A percentile compares a stretch with the other conserved stretches of the same genome.
Evolutionary conservation across 2,888 invertebrate species (phyloP).

Genomic region (Catotricha subobsoleta): DNA sequence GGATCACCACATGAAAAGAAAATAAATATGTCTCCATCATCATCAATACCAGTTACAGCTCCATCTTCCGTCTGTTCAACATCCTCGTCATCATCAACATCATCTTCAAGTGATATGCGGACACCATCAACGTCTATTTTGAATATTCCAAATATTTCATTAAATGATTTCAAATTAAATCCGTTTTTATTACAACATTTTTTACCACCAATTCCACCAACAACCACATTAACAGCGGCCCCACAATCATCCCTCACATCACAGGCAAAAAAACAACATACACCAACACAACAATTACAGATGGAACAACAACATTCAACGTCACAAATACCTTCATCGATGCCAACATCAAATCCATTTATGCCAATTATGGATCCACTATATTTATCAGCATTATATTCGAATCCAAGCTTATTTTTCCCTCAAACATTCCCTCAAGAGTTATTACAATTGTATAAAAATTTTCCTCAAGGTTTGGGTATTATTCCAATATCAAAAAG

Average conservation of each 20-base stretch:
- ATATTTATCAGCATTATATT: conserved; percentile 11
- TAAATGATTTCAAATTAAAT: conserved; percentile 2
- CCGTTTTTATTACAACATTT: conserved; percentile 6
- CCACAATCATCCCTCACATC: neutral
- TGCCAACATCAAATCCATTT: conserved; percentile 8
- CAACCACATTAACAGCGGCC: neutral
- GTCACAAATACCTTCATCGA: neutral
- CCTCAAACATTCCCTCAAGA: conserved; percentile 11
- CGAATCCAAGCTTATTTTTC: conserved; percentile 10
- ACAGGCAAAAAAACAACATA: neutral
- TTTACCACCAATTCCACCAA: neutral
- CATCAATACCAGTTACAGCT: conserved; percentile 1
- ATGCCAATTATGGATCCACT: conserved; percentile 12
- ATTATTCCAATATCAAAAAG: conserved; percentile 13
- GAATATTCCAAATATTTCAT: conserved; percentile 3
- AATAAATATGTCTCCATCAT: neutral
- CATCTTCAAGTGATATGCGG: neutral
- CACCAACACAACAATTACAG: neutral
- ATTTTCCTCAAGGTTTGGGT: conserved; percentile 11
- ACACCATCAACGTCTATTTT: neutral
- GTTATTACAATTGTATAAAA: conserved; percentile 12
- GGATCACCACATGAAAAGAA: neutral
- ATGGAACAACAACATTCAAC: neutral
- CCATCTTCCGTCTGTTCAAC: neutral
- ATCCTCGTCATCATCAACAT: neutral